A percentile compares a stretch with the other conserved stretches of the same genome.
Conservation (phyloP, 2,797 vertebrate genomes). For the Agapornis canus region DNA sequence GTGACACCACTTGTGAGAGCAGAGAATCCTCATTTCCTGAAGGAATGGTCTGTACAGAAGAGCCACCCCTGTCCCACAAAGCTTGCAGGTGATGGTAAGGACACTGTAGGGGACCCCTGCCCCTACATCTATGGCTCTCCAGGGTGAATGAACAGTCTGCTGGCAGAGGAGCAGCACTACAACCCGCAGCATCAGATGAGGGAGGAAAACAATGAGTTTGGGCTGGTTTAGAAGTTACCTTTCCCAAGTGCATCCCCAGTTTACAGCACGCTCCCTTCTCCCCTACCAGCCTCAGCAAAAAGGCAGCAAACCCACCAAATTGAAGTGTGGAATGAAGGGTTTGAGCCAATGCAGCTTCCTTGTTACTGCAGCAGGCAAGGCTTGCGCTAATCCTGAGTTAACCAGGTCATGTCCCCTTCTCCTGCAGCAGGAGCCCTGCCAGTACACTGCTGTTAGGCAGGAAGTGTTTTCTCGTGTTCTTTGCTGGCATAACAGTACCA, state of each 20-base stretch:
- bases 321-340: not conserved
- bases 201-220: fast-evolving
- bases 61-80: fast-evolving
- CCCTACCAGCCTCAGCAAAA: not conserved
- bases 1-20: not conserved
- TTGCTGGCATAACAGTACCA: not conserved
- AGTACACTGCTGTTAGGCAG: not conserved
- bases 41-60: not conserved
- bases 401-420: not conserved
- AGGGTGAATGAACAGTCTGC: not conserved
- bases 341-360: not conserved
- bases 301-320: not conserved
- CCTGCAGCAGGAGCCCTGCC: not conserved
- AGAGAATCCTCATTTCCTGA: not conserved
- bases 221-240: not conserved
- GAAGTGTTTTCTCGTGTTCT: not conserved
- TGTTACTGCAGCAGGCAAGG: not conserved
- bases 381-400: not conserved
- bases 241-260: not conserved
- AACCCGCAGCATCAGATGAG: not conserved
- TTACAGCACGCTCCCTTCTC: not conserved
- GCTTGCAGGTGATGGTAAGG: not conserved
- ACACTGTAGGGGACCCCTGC: not conserved
- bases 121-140: not conserved
- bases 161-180: not conserved